These are phyloP conservation scores for Lymantria dispar DNA, from an alignment of 2,888 invertebrate genomes.

Conservation along the genomic window DNA sequence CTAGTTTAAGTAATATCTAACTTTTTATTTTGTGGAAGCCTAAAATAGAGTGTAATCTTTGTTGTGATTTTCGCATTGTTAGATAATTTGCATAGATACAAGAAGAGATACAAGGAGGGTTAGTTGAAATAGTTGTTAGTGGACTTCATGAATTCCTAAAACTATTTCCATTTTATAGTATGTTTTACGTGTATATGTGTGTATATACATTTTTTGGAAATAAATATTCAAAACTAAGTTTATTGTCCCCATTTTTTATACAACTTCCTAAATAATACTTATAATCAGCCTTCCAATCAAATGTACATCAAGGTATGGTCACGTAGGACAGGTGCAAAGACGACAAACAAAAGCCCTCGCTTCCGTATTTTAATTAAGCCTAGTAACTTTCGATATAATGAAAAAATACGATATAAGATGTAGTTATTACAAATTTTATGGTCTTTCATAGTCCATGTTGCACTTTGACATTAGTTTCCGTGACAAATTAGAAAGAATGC, in stretches of 20 bases:
- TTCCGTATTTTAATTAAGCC: constrained; percentile 32
- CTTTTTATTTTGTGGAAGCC: too few relatives aligned
- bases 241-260: constrained; percentile 32
- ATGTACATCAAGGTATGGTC: constrained; percentile 24
- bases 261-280: constrained; percentile 22
- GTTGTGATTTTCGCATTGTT: too few relatives aligned
- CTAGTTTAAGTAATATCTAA: too few relatives aligned
- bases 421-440: constrained; percentile 21
- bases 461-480: constrained; percentile 17
- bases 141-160: too few relatives aligned
- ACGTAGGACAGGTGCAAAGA: constrained; percentile 33
- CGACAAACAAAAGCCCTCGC: constrained; percentile 24
- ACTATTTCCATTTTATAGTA: too few relatives aligned
- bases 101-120: too few relatives aligned
- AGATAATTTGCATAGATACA: too few relatives aligned
- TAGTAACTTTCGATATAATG: constrained; percentile 10
- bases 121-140: too few relatives aligned
- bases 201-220: too few relatives aligned
- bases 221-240: constrained; percentile 6
- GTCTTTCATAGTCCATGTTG: constrained; percentile 3
- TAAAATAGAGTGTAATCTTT: too few relatives aligned
- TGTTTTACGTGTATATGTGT: too few relatives aligned
- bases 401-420: constrained; percentile 29
- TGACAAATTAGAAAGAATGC: constrained; percentile 3
- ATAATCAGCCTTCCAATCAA: constrained; percentile 57